phyloP scores from a whole-genome alignment of 2,888 invertebrate species.

The Theretra japonica region DNA sequence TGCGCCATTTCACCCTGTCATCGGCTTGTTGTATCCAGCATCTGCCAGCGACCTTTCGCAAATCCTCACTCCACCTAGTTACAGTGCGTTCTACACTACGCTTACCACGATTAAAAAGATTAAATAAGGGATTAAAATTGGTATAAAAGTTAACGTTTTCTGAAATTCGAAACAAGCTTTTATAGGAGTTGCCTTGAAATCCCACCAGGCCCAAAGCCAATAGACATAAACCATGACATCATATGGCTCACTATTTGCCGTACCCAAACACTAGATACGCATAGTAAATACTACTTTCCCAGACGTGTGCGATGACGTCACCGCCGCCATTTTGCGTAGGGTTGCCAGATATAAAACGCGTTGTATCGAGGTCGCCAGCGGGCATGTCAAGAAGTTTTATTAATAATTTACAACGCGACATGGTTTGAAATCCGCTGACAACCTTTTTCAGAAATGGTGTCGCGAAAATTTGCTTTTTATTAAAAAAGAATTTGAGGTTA shows the following conservation, averaged over 20 bases:
- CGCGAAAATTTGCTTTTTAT: conserved; percentile 13
- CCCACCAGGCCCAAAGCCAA: too few species aligned
- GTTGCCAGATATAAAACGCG: background rate
- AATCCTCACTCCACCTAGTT: too few species aligned
- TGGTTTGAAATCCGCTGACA: background rate
- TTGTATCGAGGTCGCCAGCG: conserved; percentile 12
- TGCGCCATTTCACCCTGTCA: too few species aligned
- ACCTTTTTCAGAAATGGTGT: background rate
- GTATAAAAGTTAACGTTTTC: too few species aligned
- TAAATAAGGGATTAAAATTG: too few species aligned
- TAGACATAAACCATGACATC: background rate
- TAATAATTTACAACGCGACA: conserved; percentile 18
- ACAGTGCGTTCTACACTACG: too few species aligned
- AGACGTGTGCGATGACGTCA: conserved; percentile 12
- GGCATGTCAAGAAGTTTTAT: conserved; percentile 21
- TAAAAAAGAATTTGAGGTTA: background rate
- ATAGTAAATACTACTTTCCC: background rate
- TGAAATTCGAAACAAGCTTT: too few species aligned
- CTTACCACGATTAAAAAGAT: too few species aligned
- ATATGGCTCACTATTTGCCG: background rate
- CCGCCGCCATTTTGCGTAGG: conserved; percentile 9
- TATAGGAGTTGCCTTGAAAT: too few species aligned
- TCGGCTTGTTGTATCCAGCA: too few species aligned
- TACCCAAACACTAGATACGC: background rate
- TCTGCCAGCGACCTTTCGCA: too few species aligned